These are phyloP conservation scores for Notocelia uddmanniana DNA, from an alignment of 2,888 invertebrate genomes.

Conservation along the genomic window DNA sequence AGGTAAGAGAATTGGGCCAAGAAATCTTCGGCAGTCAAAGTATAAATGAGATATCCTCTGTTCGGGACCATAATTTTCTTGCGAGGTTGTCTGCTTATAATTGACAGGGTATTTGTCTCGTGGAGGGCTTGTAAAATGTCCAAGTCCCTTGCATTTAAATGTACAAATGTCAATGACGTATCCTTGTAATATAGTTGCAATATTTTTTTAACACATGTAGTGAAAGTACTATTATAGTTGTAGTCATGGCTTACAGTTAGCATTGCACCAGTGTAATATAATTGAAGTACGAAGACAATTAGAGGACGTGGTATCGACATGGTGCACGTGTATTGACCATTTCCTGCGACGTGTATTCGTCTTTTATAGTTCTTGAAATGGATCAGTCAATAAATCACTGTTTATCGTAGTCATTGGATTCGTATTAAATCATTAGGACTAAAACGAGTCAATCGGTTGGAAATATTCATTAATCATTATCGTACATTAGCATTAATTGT, in stretches of 20 bases:
- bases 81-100: conserved; percentile 38
- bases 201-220: conserved; percentile 23
- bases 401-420: conserved; percentile 3
- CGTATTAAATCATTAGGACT: not conserved
- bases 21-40: conserved; percentile 17
- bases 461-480: not conserved
- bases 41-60: conserved; percentile 32
- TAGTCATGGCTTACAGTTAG: not conserved
- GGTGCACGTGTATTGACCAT: not conserved
- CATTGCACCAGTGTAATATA: not conserved
- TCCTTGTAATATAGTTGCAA: conserved; percentile 9
- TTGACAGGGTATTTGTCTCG: conserved; percentile 13
- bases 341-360: not conserved
- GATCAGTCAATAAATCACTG: conserved; percentile 33
- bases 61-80: conserved; percentile 7
- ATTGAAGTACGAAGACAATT: not conserved
- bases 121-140: conserved; percentile 47
- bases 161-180: conserved; percentile 47
- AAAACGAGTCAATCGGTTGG: conserved; percentile 24
- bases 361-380: conserved; percentile 3
- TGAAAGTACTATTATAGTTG: not conserved
- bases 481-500: not conserved
- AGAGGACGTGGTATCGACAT: conserved; percentile 14
- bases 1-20: conserved; percentile 43
- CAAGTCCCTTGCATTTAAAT: conserved; percentile 27